Base-by-base conservation (phyloP, 2,888 invertebrate species). In the Amblyjoppa fuscipennis region DNA sequence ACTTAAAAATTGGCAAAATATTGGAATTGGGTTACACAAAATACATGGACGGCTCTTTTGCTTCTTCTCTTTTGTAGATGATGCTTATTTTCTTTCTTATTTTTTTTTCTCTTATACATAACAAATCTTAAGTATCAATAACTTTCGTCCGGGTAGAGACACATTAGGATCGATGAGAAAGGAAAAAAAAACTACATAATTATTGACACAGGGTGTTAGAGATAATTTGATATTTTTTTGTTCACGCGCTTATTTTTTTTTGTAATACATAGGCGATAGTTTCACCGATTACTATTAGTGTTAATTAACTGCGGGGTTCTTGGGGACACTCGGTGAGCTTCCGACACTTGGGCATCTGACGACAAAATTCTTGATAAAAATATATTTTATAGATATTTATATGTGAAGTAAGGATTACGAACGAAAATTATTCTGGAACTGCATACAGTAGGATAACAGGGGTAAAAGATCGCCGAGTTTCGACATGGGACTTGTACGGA, bases 101-200 rank as follows among this genome's bases (percentile, higher is more conserved):
- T 66, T 70, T 70, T 81, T 74, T 16, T 56, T 68, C 13, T 34
- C 73, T 77, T 70, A 74, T 56, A 81, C 78, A 81, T 81, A 74
- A 84, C 61, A 74, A 81, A 81, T 84, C 71, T 77, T 77, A 77
- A 84, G 74, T 81, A 84, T 64, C 53, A 74, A 73, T 77, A 66
- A 77, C 66, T 68, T 77, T 56, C 59, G 68, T 76, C 25, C 25
- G 6, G 51, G 7, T 71, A 31, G 53, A 51, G 41, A 11, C 41
- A 70, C 68, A 77, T 61, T 49, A n/a, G 73, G 75, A 76, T 66
- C 69, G 31, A 78, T 25, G 51, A 83, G 70, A 80, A 73, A 73
- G 25, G 9, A 56, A 20, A 25, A 56, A 71, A 56, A 71, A 49
- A 59, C 41, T 41, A 76, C 53, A 51, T 51, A 73, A 84, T 76